phyloP scores from a whole-genome alignment of 2,113 vertebrate genomes.

The Jaculus jaculus region DNA sequence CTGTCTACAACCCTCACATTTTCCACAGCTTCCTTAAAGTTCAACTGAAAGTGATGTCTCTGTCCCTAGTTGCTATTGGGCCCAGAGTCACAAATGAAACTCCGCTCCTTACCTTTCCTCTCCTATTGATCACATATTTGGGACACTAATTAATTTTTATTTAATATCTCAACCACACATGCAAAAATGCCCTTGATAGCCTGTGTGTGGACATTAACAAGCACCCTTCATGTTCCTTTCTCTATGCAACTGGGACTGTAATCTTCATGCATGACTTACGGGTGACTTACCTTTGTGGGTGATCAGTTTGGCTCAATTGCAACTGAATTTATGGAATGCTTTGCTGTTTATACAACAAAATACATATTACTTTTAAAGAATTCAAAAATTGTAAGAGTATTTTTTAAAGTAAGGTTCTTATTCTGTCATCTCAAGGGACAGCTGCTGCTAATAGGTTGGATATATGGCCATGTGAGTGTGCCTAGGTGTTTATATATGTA shows the following conservation, averaged over 20 bases:
- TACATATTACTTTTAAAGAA: neutral
- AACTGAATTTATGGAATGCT: neutral
- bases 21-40: neutral
- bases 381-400: neutral
- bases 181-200: neutral
- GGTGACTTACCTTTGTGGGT: neutral
- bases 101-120: neutral
- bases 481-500: neutral
- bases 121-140: neutral
- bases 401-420: neutral
- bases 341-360: constrained; percentile 1
- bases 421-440: neutral
- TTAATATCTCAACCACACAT: neutral
- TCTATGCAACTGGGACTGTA: neutral
- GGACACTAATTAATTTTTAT: constrained; percentile 47
- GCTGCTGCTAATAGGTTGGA: neutral
- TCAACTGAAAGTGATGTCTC: neutral
- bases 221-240: too few species aligned
- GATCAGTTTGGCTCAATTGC: neutral
- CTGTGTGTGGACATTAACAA: neutral
- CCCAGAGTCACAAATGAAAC: neutral
- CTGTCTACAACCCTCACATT: neutral
- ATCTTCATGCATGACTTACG: neutral
- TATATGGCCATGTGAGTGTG: neutral
- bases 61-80: neutral